These are phyloP conservation scores for Promerops cafer DNA, from an alignment of 2,113 vertebrate genomes.

Conservation along the genomic window DNA sequence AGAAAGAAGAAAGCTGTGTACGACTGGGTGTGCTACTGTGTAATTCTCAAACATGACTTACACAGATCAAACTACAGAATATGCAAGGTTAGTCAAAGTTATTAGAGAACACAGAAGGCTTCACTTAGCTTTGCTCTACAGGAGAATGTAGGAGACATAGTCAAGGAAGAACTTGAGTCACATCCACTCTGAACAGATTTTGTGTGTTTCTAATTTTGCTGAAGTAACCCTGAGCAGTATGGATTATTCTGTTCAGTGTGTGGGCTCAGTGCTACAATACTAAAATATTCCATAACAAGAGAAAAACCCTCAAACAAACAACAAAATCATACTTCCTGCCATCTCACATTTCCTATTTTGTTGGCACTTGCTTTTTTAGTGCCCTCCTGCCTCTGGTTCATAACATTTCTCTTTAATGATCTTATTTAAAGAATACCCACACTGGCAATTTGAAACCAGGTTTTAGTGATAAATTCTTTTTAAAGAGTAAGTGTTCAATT, in stretches of 20 bases:
- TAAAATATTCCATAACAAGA: neutral
- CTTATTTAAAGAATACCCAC: constrained; percentile 3
- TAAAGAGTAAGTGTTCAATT: neutral
- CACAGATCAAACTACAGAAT: neutral
- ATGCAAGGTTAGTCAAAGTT: neutral
- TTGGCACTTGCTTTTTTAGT: neutral
- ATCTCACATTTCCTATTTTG: neutral
- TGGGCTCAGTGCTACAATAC: neutral
- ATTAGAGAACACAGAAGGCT: neutral
- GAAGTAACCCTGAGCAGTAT: neutral
- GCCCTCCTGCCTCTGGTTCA: neutral
- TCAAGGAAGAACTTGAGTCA: neutral
- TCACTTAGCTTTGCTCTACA: neutral
- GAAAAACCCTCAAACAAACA: neutral
- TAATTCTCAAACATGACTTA: neutral
- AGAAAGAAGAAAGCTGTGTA: neutral
- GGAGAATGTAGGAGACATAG: neutral
- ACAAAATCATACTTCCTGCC: neutral
- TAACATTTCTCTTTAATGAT: constrained; percentile 9
- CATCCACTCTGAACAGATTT: neutral
- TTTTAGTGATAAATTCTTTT: constrained; percentile 36
- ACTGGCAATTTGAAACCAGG: neutral
- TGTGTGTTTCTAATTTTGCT: neutral
- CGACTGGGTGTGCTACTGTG: neutral
- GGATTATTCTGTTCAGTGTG: neutral